These are phyloP conservation scores for Melanchra persicariae DNA, from an alignment of 2,888 invertebrate genomes.

Conservation along the genomic window DNA sequence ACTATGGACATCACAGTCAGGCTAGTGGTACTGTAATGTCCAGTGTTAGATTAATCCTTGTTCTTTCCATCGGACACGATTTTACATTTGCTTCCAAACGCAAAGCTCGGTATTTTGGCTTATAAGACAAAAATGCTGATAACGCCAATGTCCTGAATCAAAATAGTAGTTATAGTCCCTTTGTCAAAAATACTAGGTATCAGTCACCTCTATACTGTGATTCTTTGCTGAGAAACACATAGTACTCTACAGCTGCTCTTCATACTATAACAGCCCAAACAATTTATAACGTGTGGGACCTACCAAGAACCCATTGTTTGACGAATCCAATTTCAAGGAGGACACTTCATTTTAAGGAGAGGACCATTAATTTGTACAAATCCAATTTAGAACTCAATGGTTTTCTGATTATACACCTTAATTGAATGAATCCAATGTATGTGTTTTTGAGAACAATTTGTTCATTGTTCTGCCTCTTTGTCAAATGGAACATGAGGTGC, in stretches of 20 bases:
- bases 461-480: not conserved
- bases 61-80: too few species aligned
- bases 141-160: too few species aligned
- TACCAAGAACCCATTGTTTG: slow-evolving; percentile 56
- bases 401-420: slow-evolving; percentile 35
- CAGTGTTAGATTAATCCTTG: too few species aligned
- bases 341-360: slow-evolving; percentile 29
- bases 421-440: slow-evolving; percentile 31
- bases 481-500: too few species aligned
- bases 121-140: too few species aligned
- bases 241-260: slow-evolving; percentile 5
- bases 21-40: too few species aligned
- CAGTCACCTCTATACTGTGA: not conserved
- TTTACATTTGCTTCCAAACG: too few species aligned
- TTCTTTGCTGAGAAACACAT: not conserved
- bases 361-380: slow-evolving; percentile 58
- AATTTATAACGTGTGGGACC: slow-evolving; percentile 40
- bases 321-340: slow-evolving; percentile 52
- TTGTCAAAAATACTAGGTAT: not conserved
- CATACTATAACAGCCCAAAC: slow-evolving; percentile 8
- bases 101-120: too few species aligned
- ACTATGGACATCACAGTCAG: too few species aligned
- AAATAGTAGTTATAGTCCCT: not conserved
- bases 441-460: slow-evolving; percentile 3
- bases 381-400: slow-evolving; percentile 38